Base-by-base conservation (phyloP, 2,797 vertebrate genomes). In the Rhynchonycteris naso region DNA sequence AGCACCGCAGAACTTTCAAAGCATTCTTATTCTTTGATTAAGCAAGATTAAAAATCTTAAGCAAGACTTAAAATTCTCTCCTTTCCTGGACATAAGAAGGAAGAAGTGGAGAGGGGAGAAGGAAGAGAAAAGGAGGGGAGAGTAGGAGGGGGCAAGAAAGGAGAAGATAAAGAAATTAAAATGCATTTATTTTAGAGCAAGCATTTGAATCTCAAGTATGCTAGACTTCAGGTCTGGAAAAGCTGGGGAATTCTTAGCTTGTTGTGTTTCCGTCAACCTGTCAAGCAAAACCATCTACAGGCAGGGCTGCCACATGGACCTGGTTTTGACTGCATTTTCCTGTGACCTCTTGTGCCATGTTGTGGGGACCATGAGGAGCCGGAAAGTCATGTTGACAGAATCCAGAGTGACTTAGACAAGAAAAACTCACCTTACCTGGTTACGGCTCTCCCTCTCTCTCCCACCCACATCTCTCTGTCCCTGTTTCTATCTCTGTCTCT, bases 281-380 rank as follows among this genome's bases (percentile, higher is more conserved):
- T 95, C 97, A 98, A 97, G 79, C 92, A 97, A 97, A 98, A 96
- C 92, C 93, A 95, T 96, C 94, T 96, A 94, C 89, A 87, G 56
- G 14, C 96, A 97, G 56, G 93, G 92, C 35, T 94, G 92, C 94
- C 93, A 52, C 19, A 90, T 88, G 94, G 94, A 92, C 89, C 75
- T 52, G 0, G 50, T 89, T 89, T 96, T 95, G 95, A 93, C 38
- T 94, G 95, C 82, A 96, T 95, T 90, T 93, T 97, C 83, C 84
- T 97, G 69, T 96, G 92, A 54, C 95, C 95, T 96, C 66, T 94
- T 97, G 94, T 96, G 95, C 91, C 95, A 92, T 93, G 65, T 95
- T 84, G 63, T 94, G 90, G 90, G 94, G 87, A 76, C 94, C 87
- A 86, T 83, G 80, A 0, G 12, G 88, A 96, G 74, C 33, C 92